Percentiles rank a stretch among this genome's conserved stretches.
phyloP scores from a whole-genome alignment of 2,888 invertebrate genomes.

The Aelia acuminata region DNA sequence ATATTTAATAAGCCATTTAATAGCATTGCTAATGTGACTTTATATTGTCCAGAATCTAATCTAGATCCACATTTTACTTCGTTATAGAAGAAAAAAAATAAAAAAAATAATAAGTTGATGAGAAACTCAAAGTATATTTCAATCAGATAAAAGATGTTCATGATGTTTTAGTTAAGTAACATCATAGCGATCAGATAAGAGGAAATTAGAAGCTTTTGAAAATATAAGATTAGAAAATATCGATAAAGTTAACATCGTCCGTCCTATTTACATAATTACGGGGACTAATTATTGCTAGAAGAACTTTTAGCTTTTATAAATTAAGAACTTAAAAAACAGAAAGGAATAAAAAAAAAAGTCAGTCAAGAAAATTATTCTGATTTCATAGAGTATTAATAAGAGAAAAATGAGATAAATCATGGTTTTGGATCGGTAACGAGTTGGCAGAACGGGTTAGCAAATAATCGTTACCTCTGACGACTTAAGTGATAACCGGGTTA shows the following conservation, averaged over 20 bases:
- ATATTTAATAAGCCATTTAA: too few relatives aligned
- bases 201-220: not conserved
- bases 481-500: too few relatives aligned
- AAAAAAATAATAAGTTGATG: not conserved
- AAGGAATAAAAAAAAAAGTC: not conserved
- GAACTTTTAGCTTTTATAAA: not conserved
- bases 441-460: too few relatives aligned
- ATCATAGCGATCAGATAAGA: not conserved
- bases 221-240: not conserved
- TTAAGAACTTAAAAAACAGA: not conserved
- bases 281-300: not conserved
- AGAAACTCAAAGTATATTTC: not conserved
- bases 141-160: not conserved
- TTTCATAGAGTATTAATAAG: too few relatives aligned
- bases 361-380: not conserved
- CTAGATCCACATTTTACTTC: not conserved
- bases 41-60: too few relatives aligned
- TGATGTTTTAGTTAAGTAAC: not conserved
- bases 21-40: too few relatives aligned
- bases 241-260: not conserved
- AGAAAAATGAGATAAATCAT: too few relatives aligned
- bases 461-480: too few relatives aligned
- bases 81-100: not conserved
- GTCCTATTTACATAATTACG: not conserved
- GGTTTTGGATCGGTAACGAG: too few relatives aligned